Evolutionary conservation across 2,888 invertebrate species (phyloP), one percentile per base, ranked within the genome.

Genomic region (Callyntrura guangdongensis): DNA sequence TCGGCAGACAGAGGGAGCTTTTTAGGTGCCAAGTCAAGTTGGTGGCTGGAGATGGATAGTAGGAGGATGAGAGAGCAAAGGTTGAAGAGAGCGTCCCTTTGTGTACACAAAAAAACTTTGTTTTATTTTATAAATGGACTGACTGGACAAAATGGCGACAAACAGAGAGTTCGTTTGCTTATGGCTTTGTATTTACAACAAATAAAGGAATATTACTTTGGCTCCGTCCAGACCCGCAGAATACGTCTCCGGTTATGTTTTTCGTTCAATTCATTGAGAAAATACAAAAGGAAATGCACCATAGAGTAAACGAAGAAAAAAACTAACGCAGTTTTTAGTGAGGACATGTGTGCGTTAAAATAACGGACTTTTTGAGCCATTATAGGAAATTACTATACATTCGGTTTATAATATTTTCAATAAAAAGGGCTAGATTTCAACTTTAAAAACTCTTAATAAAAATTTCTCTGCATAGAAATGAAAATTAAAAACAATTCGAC

Each of bases 121-220:
- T 6, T 72, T 72, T 85, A 17, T 49, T 85, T 85, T 72, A 27
- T 74, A 56, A 88, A 82, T 36, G 77, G 67, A 79, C 64, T 36
- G 69, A 69, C 53, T 69, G 49, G 88, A 82, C 82, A 20, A 72
- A 67, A 56, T 12, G 79, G 36, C 59, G 79, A 79, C 79, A 79
- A 79, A 56, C 59, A 47, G 61, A 12, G 12, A 12, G 12, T 49
- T 61, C 14, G 56, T 56, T 36, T 36, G 36, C 36, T 36, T 36
- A 36, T 6, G 36, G 36, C 6, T 36, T 25, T 53, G 53, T 27
- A 17, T n/a, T 61, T 20, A 20, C 25, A 64, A 77, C 79, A 64
- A 86, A 86, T 86, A 79, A 86, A 79, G 79, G 86, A 79, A 79
- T 79, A 79, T 56, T 79, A 56, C 79, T 59, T 14, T 59, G 86